Percentiles rank a stretch among this genome's conserved stretches.
phyloP scores from a whole-genome alignment of 2,888 invertebrate species.

The Phorcus lineatus region DNA sequence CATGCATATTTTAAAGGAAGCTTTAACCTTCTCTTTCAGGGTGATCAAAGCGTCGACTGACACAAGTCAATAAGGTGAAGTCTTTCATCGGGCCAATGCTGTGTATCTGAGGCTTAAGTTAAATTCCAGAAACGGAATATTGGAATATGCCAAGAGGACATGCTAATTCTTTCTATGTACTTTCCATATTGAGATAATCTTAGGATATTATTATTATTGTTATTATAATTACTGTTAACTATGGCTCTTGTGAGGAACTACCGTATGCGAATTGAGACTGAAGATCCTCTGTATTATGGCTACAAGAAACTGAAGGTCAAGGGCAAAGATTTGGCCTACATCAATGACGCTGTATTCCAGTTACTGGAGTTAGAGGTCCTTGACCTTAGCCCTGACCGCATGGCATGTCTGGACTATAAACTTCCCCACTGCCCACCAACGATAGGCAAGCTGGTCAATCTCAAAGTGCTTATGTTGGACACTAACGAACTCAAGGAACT shows the following conservation, averaged over 20 bases:
- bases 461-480: slow-evolving; percentile 71
- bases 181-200: background rate
- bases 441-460: slow-evolving; percentile 69
- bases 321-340: slow-evolving; percentile 68
- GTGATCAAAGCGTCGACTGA: too few relatives aligned
- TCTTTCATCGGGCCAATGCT: too few relatives aligned
- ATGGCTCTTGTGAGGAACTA: slow-evolving; percentile 42
- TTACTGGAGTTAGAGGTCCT: slow-evolving; percentile 72
- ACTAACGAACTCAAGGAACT: slow-evolving; percentile 70
- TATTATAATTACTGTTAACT: background rate
- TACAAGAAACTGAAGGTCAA: slow-evolving; percentile 68
- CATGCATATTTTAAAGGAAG: too few relatives aligned
- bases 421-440: slow-evolving; percentile 65
- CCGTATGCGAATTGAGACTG: slow-evolving; percentile 66
- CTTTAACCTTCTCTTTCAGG: too few relatives aligned
- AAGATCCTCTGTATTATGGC: slow-evolving; percentile 66
- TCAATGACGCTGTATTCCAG: slow-evolving; percentile 70
- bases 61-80: too few relatives aligned
- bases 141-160: background rate
- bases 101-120: too few relatives aligned
- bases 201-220: background rate
- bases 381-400: slow-evolving; percentile 74
- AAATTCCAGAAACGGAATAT: background rate
- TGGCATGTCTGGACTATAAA: slow-evolving; percentile 72
- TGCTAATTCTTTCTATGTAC: background rate